phyloP scores from a whole-genome alignment of 2,113 vertebrate species.

The Isurus oxyrinchus region DNA sequence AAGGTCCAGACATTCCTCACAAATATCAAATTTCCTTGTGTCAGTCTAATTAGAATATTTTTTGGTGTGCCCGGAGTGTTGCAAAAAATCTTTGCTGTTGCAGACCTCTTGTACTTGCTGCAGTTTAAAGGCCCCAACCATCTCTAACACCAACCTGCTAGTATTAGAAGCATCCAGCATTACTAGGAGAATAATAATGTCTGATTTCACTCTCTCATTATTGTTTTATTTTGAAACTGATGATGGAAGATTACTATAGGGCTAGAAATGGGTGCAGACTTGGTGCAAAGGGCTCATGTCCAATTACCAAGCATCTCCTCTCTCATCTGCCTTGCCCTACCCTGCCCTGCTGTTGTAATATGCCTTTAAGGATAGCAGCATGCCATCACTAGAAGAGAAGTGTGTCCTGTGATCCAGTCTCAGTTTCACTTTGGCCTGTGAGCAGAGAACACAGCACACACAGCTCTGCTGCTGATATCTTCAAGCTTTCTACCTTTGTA shows the following conservation, averaged over 20 bases:
- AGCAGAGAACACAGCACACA: too few species aligned
- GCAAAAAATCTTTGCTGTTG: background rate
- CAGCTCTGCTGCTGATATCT: too few species aligned
- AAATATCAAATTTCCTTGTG: background rate
- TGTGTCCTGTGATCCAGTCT: too few species aligned
- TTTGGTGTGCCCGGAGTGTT: background rate
- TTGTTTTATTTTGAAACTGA: background rate
- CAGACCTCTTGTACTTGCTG: background rate
- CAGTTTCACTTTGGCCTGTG: too few species aligned
- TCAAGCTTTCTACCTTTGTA: too few species aligned
- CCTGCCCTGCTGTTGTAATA: too few species aligned
- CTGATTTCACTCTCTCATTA: background rate
- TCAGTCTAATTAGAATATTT: background rate
- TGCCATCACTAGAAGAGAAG: too few species aligned
- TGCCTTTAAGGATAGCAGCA: too few species aligned
- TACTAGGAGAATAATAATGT: background rate
- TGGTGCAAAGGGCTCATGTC: background rate
- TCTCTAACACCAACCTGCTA: background rate
- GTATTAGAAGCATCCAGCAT: background rate
- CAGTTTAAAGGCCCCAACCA: background rate
- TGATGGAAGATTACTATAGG: background rate
- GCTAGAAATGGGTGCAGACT: background rate
- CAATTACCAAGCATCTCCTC: background rate
- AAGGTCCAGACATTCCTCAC: background rate
- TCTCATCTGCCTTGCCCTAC: background rate